Evolutionary conservation across 2,113 vertebrate genomes (phyloP), one percentile per base, ranked within the genome.

Genomic region (Lasiurus borealis): DNA sequence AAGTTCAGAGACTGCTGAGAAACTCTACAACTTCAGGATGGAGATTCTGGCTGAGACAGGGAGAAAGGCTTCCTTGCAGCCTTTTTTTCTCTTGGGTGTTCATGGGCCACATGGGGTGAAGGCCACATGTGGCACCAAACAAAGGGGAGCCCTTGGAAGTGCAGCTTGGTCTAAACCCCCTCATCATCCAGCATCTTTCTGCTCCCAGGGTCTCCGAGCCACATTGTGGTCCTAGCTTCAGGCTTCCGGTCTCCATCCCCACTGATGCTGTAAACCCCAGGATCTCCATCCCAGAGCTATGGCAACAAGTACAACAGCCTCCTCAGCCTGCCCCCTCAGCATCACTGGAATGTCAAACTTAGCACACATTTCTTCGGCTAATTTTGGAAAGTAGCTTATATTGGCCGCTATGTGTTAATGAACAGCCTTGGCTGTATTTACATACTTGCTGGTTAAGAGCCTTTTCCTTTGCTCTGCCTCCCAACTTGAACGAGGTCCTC

Each of bases 381-480:
- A 97, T 96, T 97, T 97, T 98, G 93, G 97, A 96, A 97, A 98
- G 95, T 71, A 72, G 95, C 97, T 97, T 97, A 97, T 96, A 69
- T 97, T 96, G 94, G 95, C 95, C 0, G 23, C 85, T 91, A 57
- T 14, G 81, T 97, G 93, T 91, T 97, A 97, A 97, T 95, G 96
- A 97, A 95, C 85, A 77, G 46, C 93, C 94, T 71, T 50, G 86
- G 76, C 73, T 40, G 4, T 97, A 94, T 96, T 98, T 97, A 97
- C 97, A 97, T 95, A 97, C 83, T 98, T 81, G 77, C 93, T 93
- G 71, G 77, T 97, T 96, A 95, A 85, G 95, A 90, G 80, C 81
- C 83, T 96, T 87, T 91, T 83, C 76, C 19, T 23, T 90, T 16
- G 0, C 85, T 91, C 82, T 90, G 44, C 85, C 69, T 95, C 85